Evolutionary conservation across 2,113 vertebrate genomes (phyloP).

Genomic region (Crotalus viridis): DNA sequence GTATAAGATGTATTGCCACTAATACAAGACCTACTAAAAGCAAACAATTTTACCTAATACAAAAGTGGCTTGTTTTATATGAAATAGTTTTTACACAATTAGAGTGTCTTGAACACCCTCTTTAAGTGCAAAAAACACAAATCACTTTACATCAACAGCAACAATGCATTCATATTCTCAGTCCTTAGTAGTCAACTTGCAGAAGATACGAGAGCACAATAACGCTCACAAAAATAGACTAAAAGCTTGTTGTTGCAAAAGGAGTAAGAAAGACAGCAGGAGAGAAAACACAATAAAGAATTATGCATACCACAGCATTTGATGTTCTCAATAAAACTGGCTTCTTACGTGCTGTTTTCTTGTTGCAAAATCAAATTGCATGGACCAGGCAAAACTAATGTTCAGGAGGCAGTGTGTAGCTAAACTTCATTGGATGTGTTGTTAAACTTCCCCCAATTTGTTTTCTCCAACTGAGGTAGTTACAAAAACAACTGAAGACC

Average conservation of each 20-base stretch:
- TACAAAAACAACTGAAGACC: conserved; percentile 71
- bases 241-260: conserved; percentile 78
- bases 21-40: conserved; percentile 87
- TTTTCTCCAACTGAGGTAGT: conserved; percentile 83
- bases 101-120: conserved; percentile 74
- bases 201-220: conserved; percentile 81
- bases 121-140: conserved; percentile 88
- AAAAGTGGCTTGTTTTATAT: conserved; percentile 78
- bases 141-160: conserved; percentile 90
- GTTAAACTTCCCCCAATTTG: conserved; percentile 68
- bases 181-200: conserved; percentile 89
- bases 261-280: conserved; percentile 65
- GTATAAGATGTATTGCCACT: conserved; percentile 80
- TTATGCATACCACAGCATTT: conserved; percentile 83
- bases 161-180: conserved; percentile 91
- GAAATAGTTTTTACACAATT: conserved; percentile 77
- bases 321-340: conserved; percentile 69
- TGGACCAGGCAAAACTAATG: conserved; percentile 78
- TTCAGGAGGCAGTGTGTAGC: conserved; percentile 75
- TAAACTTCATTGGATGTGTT: conserved; percentile 71
- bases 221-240: conserved; percentile 84
- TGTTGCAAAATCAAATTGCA: conserved; percentile 72
- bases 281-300: conserved; percentile 76
- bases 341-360: conserved; percentile 61
- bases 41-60: conserved; percentile 82